Percentiles rank a stretch among this genome's conserved stretches.
Conservation (phyloP, 2,888 invertebrate genomes). For the Tuta absoluta region DNA sequence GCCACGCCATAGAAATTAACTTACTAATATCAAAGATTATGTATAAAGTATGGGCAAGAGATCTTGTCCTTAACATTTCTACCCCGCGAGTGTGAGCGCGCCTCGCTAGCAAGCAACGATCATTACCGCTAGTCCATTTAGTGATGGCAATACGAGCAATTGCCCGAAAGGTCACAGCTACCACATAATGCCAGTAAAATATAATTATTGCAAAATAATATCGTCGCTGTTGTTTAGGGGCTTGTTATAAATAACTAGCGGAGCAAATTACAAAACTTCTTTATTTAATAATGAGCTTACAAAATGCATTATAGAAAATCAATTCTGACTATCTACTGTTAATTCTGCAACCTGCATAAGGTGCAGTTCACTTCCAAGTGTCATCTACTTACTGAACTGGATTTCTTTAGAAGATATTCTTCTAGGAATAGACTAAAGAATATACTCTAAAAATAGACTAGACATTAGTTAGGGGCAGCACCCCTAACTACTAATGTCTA, state of each 20-base stretch:
- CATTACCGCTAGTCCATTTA: slow-evolving; percentile 31
- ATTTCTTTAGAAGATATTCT: too few relatives aligned
- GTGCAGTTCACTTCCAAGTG: too few relatives aligned
- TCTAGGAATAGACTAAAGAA: too few relatives aligned
- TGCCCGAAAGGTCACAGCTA: slow-evolving; percentile 55
- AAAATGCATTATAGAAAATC: not conserved
- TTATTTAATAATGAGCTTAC: slow-evolving; percentile 4
- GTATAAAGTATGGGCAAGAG: slow-evolving; percentile 19
- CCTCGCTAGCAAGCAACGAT: slow-evolving; percentile 31
- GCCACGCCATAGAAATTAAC: too few relatives aligned
- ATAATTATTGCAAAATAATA: slow-evolving; percentile 55
- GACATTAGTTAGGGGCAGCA: too few relatives aligned
- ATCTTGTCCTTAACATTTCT: slow-evolving; percentile 15
- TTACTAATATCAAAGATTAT: too few relatives aligned
- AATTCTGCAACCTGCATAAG: too few relatives aligned
- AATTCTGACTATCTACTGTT: not conserved
- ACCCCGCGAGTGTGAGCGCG: slow-evolving; percentile 28
- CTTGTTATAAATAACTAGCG: slow-evolving; percentile 3
- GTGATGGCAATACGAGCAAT: slow-evolving; percentile 39
- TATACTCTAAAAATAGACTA: too few relatives aligned
- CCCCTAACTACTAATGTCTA: too few relatives aligned
- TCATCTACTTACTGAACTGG: too few relatives aligned
- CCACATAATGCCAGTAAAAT: slow-evolving; percentile 49
- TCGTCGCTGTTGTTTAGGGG: slow-evolving; percentile 17
- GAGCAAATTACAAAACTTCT: not conserved